Evolutionary conservation across 1,140 invertebrate species (phyloP).

Genomic region (Leptopilina boulardi): DNA sequence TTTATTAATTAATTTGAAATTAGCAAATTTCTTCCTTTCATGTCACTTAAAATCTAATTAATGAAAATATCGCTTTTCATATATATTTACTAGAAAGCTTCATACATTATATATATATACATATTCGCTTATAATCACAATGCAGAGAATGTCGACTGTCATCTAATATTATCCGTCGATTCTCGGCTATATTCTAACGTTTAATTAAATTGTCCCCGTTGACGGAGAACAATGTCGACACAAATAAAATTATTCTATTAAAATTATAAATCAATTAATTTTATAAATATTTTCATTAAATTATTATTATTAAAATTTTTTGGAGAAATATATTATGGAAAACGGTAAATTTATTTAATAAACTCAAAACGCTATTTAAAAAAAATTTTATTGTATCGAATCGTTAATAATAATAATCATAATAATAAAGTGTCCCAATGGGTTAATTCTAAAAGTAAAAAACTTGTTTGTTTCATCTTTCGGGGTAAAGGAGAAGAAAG

Average conservation of each 20-base stretch:
- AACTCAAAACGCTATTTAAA: too few species aligned
- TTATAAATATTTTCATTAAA: neutral
- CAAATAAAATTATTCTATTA: neutral
- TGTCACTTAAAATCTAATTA: neutral
- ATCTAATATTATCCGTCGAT: conserved; percentile 9
- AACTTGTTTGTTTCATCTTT: neutral
- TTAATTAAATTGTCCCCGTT: conserved; percentile 9
- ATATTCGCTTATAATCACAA: conserved; percentile 8
- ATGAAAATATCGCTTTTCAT: neutral
- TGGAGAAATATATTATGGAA: too few species aligned
- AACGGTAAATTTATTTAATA: too few species aligned
- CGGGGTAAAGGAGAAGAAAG: neutral
- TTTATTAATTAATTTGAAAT: neutral
- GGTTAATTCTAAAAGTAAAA: neutral
- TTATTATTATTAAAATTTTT: too few species aligned
- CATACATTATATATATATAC: neutral
- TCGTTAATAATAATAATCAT: too few species aligned
- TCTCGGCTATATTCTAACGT: neutral
- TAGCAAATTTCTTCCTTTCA: neutral
- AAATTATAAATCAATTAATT: neutral
- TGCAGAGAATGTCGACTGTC: conserved; percentile 3
- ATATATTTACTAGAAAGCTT: neutral
- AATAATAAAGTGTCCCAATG: too few species aligned
- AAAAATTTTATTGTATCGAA: too few species aligned
- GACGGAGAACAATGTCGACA: neutral